Conservation (phyloP, 2,888 invertebrate genomes). For the Eledona agricola region DNA sequence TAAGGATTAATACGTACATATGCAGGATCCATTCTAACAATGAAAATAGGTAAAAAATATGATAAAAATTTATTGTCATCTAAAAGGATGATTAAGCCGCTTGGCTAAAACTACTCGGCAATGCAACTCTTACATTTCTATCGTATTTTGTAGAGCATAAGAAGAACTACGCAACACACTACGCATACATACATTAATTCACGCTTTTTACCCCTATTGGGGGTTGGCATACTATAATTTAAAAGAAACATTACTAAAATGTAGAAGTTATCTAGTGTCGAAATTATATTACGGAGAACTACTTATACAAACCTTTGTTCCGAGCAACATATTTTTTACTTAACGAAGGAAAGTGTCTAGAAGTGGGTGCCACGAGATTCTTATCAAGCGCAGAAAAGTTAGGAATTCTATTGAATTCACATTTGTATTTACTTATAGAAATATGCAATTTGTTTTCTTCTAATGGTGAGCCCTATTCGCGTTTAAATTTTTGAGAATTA, state of each 20-base stretch:
- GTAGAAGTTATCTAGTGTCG: no score
- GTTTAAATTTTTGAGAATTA: no score
- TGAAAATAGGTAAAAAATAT: conserved; percentile 26
- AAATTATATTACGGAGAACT: not conserved
- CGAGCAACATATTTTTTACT: no score
- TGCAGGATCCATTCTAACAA: conserved; percentile 19
- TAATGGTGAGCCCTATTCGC: no score
- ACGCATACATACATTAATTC: conserved; percentile 64
- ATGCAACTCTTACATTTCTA: conserved; percentile 46
- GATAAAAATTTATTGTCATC: conserved; percentile 47
- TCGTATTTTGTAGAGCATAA: conserved; percentile 63
- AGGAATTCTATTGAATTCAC: no score
- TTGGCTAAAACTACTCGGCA: conserved; percentile 20
- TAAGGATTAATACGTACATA: conserved; percentile 21
- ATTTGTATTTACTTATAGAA: no score
- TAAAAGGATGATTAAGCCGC: conserved; percentile 36
- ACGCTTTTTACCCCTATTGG: conserved; percentile 63
- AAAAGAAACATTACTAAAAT: conserved; percentile 48
- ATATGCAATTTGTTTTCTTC: no score
- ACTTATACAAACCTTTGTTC: no score
- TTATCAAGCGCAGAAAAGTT: no score
- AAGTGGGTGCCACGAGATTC: no score
- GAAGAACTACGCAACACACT: conserved; percentile 62
- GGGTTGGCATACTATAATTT: conserved; percentile 62
- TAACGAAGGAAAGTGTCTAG: no score